These are phyloP conservation scores for Calidris pygmaea DNA, from an alignment of 2,113 vertebrate genomes.

Conservation along the genomic window DNA sequence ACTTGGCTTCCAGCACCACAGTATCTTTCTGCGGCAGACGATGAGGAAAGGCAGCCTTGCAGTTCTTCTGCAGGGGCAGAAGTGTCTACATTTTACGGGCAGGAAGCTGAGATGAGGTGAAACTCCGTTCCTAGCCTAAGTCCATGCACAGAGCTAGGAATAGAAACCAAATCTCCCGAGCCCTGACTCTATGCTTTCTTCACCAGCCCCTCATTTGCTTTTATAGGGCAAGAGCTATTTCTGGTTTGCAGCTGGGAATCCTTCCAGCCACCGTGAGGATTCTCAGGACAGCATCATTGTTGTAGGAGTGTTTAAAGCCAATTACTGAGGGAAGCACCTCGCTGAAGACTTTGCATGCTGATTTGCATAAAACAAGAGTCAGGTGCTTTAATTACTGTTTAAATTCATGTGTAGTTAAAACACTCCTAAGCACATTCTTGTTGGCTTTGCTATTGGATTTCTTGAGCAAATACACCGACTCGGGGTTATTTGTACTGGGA, in stretches of 20 bases:
- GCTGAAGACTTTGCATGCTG: not conserved
- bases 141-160: not conserved
- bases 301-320: not conserved
- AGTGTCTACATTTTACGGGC: not conserved
- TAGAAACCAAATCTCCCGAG: slow-evolving; percentile 18
- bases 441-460: not conserved
- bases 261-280: not conserved
- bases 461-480: not conserved
- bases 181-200: not conserved
- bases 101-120: not conserved
- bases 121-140: not conserved
- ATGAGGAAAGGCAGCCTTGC: not conserved
- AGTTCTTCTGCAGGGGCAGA: not conserved
- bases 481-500: not conserved
- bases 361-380: not conserved
- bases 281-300: not conserved
- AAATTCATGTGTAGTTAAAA: not conserved
- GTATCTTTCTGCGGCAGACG: not conserved
- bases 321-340: not conserved
- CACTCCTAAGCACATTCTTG: not conserved
- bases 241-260: slow-evolving; percentile 32
- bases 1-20: not conserved
- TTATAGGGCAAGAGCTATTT: slow-evolving; percentile 58
- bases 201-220: slow-evolving; percentile 35
- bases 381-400: not conserved